Conservation (phyloP, 1,140 invertebrate species). For the Bombus soroeensis region DNA sequence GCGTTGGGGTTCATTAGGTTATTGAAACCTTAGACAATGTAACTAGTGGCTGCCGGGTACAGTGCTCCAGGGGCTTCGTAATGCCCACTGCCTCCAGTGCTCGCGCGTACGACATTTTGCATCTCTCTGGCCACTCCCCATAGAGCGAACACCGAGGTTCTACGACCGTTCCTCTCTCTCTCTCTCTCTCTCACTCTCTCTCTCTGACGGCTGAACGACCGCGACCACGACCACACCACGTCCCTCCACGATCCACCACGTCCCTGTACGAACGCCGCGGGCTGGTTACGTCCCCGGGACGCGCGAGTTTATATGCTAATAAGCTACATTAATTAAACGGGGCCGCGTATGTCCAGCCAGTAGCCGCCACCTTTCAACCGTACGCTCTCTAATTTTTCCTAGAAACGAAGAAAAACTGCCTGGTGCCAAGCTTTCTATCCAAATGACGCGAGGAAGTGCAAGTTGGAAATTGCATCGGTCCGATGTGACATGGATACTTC, state of each 20-base stretch:
- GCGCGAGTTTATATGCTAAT: constrained; percentile 74
- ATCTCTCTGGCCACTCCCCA: constrained; percentile 62
- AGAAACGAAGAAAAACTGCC: constrained; percentile 37
- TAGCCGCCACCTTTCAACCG: constrained; percentile 38
- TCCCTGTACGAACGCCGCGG: constrained; percentile 42
- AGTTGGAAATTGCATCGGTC: neutral
- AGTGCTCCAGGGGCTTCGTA: constrained; percentile 77
- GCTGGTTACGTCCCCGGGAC: constrained; percentile 61
- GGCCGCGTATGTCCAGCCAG: constrained; percentile 54
- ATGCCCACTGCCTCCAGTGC: constrained; percentile 67
- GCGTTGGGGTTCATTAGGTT: constrained; percentile 77
- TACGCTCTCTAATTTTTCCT: constrained; percentile 45
- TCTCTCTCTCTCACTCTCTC: neutral
- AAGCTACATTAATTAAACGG: constrained; percentile 73
- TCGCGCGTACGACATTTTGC: constrained; percentile 66
- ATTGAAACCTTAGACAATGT: constrained; percentile 80
- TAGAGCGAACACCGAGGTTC: constrained; percentile 24
- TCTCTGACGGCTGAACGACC: neutral
- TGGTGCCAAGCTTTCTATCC: neutral
- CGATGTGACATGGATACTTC: neutral
- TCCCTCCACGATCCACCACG: neutral
- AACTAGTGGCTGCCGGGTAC: constrained; percentile 69
- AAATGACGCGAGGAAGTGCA: neutral
- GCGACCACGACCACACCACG: constrained; percentile 40
- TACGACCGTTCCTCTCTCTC: constrained; percentile 28